These are phyloP conservation scores for Phalacrocorax carbo DNA, from an alignment of 2,113 vertebrate genomes.

Conservation along the genomic window DNA sequence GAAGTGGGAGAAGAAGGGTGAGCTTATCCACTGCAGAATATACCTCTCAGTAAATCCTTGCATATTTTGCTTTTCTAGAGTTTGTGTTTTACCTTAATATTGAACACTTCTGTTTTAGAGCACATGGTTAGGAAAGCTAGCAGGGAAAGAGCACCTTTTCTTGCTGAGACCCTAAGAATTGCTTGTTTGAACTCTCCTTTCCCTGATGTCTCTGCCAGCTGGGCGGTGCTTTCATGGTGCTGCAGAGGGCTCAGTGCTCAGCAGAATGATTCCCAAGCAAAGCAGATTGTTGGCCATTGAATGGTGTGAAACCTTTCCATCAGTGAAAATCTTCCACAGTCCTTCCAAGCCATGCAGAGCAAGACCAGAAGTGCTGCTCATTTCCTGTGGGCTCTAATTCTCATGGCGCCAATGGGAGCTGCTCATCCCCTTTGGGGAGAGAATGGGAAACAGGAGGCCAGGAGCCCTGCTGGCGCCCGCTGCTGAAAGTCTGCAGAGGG, in stretches of 20 bases:
- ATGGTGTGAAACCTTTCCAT: fast-evolving
- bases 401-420: neutral
- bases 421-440: neutral
- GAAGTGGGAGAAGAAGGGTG: neutral
- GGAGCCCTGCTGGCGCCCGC: neutral
- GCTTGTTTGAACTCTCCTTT: neutral
- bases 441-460: conserved; percentile 24
- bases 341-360: neutral
- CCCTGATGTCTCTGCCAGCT: neutral
- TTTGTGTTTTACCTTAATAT: neutral
- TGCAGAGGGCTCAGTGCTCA: neutral
- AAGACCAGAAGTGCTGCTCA: neutral
- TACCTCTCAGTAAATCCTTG: neutral
- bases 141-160: neutral
- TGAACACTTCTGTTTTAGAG: neutral
- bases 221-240: neutral
- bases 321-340: neutral
- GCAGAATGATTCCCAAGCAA: neutral
- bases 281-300: neutral
- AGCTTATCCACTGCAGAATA: neutral
- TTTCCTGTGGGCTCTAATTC: neutral
- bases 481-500: neutral
- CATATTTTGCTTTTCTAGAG: neutral
- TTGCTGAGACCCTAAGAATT: neutral
- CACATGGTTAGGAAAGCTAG: neutral